Evolutionary conservation across 2,888 invertebrate species (phyloP), one percentile per base, ranked within the genome.

Genomic region (Antitype chi): DNA sequence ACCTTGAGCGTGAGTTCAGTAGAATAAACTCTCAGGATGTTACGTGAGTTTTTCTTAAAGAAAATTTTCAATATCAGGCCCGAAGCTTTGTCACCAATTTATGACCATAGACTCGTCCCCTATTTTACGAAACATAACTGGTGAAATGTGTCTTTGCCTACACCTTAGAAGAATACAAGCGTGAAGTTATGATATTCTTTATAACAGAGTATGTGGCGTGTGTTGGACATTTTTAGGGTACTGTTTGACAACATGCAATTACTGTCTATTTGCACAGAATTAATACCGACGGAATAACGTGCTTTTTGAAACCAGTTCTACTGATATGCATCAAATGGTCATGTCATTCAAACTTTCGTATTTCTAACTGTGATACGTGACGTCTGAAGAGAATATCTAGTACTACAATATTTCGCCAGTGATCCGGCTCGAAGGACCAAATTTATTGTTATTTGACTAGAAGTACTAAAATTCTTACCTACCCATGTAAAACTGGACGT

Each of bases 171-270:
- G 1, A 8, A 38, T 60, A 23, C 2, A 43, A 9, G 17, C n/a
- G n/a, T 53, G 15, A 43, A 28, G 15, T 9, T n/a, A 13, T 25
- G 23, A 53, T 60, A 17, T 52, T 25, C 28, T 28, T 47, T 28
- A 28, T 28, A 38, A 25, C 52, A 63, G 25, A 57, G 2, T 59
- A 32, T 64, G 43, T 20, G 2, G 17, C 75, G 32, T 75, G 6
- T 53, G 52, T 64, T 32, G 5, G 57, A 81, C 52, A 59, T 52
- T 74, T 74, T 52, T 28, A 52, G 63, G 52, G 52, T 64, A 59
- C 0, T 64, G 43, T 81, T 64, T 52, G 75, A 64, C 76, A 78
- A 64, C 52, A 28, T 47, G 8, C 23, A 81, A 78, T 81, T 75
- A 78, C 13, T 25, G 43, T 57, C 32, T 64, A 47, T 55, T 52